phyloP scores from a whole-genome alignment of 2,113 vertebrate species.

The Rhabdomys dilectus region DNA sequence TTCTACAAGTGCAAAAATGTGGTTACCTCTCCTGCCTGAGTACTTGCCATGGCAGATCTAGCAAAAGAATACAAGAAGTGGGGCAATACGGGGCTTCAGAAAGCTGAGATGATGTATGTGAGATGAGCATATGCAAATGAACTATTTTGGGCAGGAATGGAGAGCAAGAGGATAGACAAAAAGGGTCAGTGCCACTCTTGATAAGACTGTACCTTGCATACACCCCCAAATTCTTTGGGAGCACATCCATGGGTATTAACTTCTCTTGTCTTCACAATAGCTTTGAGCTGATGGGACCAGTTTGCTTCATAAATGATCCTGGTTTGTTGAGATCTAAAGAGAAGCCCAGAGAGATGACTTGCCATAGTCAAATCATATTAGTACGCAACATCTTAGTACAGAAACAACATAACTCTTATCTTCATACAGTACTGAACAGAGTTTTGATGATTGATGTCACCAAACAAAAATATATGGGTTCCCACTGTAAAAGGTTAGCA shows the following conservation, averaged over 20 bases:
- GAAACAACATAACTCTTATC: not conserved
- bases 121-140: not conserved
- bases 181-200: not conserved
- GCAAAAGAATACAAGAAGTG: not conserved
- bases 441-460: slow-evolving; percentile 33
- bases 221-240: not conserved
- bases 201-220: not conserved
- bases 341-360: slow-evolving; percentile 18
- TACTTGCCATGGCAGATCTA: not conserved
- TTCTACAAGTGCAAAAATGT: not conserved
- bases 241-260: not conserved
- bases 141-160: not conserved
- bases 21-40: not conserved
- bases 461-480: slow-evolving; percentile 23
- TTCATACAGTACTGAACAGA: slow-evolving; percentile 1
- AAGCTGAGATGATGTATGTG: not conserved
- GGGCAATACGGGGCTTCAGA: not conserved
- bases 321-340: slow-evolving; percentile 42
- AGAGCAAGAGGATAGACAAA: not conserved
- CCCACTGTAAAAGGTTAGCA: not conserved
- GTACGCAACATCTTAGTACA: slow-evolving; percentile 8
- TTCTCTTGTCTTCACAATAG: not conserved
- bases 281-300: not conserved
- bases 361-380: slow-evolving; percentile 27
- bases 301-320: slow-evolving; percentile 1